These are phyloP conservation scores for Nesoenas mayeri DNA, from an alignment of 2,113 vertebrate genomes.

Conservation along the genomic window DNA sequence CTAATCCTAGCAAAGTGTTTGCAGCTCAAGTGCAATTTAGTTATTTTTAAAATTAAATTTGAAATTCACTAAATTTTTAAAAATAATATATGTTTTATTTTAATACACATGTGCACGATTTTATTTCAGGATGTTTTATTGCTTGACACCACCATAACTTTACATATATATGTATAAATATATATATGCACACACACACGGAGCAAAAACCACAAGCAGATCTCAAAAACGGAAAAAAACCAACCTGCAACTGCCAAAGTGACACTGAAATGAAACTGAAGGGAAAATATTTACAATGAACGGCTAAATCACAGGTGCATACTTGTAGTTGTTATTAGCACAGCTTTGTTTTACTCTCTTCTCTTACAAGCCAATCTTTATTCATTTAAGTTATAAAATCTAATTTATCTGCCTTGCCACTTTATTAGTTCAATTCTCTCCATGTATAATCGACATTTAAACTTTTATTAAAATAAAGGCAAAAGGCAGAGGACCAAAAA, in stretches of 20 bases:
- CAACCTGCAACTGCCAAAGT: slow-evolving; percentile 4
- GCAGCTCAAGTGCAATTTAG: not conserved
- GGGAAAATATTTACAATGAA: slow-evolving; percentile 53
- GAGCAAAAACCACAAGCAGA: not conserved
- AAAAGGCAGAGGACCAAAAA: not conserved
- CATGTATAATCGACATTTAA: not conserved
- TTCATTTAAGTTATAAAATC: slow-evolving; percentile 17
- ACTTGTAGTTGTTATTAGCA: slow-evolving; percentile 19
- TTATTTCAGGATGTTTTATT: not conserved
- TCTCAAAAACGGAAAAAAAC: not conserved
- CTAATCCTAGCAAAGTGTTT: not conserved
- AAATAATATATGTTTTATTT: not conserved
- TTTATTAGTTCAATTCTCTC: not conserved
- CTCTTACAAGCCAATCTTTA: slow-evolving; percentile 18
- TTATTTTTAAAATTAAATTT: slow-evolving; percentile 2
- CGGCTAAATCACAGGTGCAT: slow-evolving; percentile 45
- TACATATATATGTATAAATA: not conserved
- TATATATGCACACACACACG: not conserved
- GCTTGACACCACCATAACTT: not conserved
- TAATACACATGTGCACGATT: not conserved
- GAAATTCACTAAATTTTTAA: not conserved
- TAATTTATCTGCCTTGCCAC: not conserved
- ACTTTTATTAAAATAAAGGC: not conserved
- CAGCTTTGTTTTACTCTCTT: slow-evolving; percentile 2
- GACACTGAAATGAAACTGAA: slow-evolving; percentile 40